Conservation (phyloP, 2,888 invertebrate species). For the Phlogophora meticulosa region DNA sequence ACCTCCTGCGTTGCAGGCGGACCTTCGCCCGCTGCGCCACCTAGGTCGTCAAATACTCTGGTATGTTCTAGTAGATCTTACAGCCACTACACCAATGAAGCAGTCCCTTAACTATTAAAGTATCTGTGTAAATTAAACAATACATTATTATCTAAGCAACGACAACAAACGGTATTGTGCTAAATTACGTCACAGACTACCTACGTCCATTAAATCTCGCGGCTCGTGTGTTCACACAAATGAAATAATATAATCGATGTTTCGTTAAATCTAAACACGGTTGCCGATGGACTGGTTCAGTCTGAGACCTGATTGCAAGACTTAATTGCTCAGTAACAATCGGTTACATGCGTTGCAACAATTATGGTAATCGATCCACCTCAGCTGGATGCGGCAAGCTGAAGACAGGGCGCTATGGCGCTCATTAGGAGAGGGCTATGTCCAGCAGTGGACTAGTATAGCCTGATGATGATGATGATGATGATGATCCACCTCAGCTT, state of each 20-base stretch:
- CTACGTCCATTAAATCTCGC: slow-evolving; percentile 40
- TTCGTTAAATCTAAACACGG: slow-evolving; percentile 62
- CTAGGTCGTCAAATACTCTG: too few relatives aligned
- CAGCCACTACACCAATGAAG: too few relatives aligned
- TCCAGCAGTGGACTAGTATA: too few relatives aligned
- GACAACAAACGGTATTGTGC: slow-evolving; percentile 25
- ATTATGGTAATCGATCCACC: slow-evolving; percentile 52
- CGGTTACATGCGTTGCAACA: slow-evolving; percentile 52
- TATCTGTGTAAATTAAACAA: not conserved
- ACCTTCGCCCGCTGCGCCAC: too few relatives aligned
- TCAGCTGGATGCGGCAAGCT: too few relatives aligned
- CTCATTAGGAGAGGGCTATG: too few relatives aligned
- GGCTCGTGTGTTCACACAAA: slow-evolving; percentile 50
- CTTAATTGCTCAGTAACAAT: slow-evolving; percentile 60
- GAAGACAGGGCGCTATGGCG: too few relatives aligned
- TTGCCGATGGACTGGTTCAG: slow-evolving; percentile 61
- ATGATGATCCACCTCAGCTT: slow-evolving; percentile 33
- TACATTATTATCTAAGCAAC: not conserved
- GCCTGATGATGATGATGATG: too few relatives aligned
- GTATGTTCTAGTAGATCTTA: too few relatives aligned
- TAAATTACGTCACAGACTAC: slow-evolving; percentile 44
- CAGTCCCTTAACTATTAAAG: too few relatives aligned
- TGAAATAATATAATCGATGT: slow-evolving; percentile 59
- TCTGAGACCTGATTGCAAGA: slow-evolving; percentile 54
- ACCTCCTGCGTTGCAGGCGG: too few relatives aligned